These are phyloP conservation scores for Rhinella marina DNA, from an alignment of 2,797 vertebrate species.

Conservation along the genomic window DNA sequence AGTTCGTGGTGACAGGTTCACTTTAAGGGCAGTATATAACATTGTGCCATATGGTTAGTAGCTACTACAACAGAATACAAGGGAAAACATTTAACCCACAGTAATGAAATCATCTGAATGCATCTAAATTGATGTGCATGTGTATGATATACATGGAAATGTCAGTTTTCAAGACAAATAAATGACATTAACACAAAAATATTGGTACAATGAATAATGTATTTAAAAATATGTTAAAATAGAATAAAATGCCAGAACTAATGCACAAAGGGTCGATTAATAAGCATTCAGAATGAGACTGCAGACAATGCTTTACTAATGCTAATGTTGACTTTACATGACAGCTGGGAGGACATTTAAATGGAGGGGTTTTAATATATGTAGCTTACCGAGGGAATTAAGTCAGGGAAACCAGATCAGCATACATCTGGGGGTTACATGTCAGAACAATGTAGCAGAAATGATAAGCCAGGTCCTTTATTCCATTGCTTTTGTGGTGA, in stretches of 20 bases:
- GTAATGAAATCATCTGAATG: background rate
- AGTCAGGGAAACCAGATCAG: constrained; percentile 6
- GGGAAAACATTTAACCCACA: background rate
- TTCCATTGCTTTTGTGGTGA: constrained; percentile 3
- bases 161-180: background rate
- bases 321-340: constrained; percentile 19
- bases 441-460: constrained; percentile 5
- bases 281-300: background rate
- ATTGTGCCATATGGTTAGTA: no score
- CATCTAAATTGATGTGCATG: background rate
- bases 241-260: background rate
- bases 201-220: background rate
- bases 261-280: background rate
- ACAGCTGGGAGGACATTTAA: constrained; percentile 26
- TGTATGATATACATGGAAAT: background rate
- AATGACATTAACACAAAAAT: background rate
- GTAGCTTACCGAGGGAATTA: constrained; percentile 28
- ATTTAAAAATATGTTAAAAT: background rate
- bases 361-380: constrained; percentile 16
- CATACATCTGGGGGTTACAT: constrained; percentile 30
- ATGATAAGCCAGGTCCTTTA: constrained; percentile 6
- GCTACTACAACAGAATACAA: no score
- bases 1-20: no score
- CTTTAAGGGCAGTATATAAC: no score
- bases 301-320: constrained; percentile 21